Evolutionary conservation across 2,797 vertebrate species (phyloP), one percentile per base, ranked within the genome.

Genomic region (Sebastolobus alascanus): DNA sequence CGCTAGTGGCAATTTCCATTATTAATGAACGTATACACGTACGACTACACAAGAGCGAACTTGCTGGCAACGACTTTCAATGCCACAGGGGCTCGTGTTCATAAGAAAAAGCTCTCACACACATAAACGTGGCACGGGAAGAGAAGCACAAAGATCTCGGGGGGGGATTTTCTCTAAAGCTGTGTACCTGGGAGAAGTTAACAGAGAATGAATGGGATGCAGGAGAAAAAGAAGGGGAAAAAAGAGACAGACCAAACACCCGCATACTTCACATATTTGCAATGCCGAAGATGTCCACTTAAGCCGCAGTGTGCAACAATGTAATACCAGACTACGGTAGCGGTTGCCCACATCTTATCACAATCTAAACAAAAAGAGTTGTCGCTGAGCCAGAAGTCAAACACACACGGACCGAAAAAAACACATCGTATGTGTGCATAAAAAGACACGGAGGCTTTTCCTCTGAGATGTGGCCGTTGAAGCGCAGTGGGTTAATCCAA

Each of bases 231-330:
- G 29, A 58, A 16, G 20, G 27, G 50, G 18, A 66, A 6, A 27
- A 27, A 29, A 73, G 52, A 78, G 66, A 75, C 81, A 89, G 84
- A 85, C 86, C 84, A 91, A 93, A 94, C 90, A 90, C 79, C 71
- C 82, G 83, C 88, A 93, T 93, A 82, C 84, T 89, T 89, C 73
- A 83, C 92, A 94, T 93, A 90, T 88, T 93, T 93, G 89, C 54
- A 85, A 91, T 94, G 83, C 92, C 91, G 83, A 80, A 84, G 87
- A 91, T 85, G 86, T 88, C 85, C 82, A 82, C 89, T 81, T 84
- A 77, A 88, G 82, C 85, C 82, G 4, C 82, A 82, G 72, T 33
- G 80, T 85, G 73, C 73, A 87, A 87, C 84, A 79, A 71, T 75
- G 71, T 86, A 89, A 92, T 72, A 77, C 73, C 84, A 86, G 71